phyloP scores from a whole-genome alignment of 2,888 invertebrate species.

The Cloeon dipterum region DNA sequence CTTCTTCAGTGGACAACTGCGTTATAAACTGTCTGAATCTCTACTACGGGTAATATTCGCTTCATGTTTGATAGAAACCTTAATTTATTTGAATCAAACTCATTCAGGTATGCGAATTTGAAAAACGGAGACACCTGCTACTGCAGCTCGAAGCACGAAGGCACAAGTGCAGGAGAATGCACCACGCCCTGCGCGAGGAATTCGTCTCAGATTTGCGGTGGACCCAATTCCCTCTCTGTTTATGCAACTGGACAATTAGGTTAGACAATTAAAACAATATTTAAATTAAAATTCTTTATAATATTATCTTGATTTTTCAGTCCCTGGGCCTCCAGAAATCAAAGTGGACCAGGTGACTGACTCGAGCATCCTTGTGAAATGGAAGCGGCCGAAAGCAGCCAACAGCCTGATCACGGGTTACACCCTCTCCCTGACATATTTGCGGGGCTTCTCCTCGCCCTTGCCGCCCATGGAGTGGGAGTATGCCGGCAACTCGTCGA shows the following conservation, averaged over 20 bases:
- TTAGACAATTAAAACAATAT: slow-evolving; percentile 8
- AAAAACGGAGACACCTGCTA: slow-evolving; percentile 15
- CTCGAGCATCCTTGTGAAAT: slow-evolving; percentile 26
- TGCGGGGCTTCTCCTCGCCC: slow-evolving; percentile 9
- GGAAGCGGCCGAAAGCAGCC: slow-evolving; percentile 22
- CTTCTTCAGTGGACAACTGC: too few species aligned
- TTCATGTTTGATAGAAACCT: too few species aligned
- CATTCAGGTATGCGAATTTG: slow-evolving; percentile 7
- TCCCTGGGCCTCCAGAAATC: slow-evolving; percentile 47
- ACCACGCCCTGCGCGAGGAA: slow-evolving; percentile 34
- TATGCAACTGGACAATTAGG: slow-evolving; percentile 35
- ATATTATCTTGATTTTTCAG: slow-evolving; percentile 17
- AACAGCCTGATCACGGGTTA: slow-evolving; percentile 24
- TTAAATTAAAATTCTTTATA: not conserved
- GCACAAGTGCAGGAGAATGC: slow-evolving; percentile 19
- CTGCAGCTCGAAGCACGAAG: slow-evolving; percentile 21
- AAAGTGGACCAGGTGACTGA: slow-evolving; percentile 32
- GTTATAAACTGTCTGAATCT: too few species aligned
- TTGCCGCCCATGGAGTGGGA: slow-evolving; percentile 10
- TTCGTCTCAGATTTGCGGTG: slow-evolving; percentile 39
- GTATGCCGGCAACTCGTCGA: slow-evolving; percentile 15
- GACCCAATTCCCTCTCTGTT: slow-evolving; percentile 36
- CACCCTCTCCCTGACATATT: slow-evolving; percentile 17
- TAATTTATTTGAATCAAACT: too few species aligned
- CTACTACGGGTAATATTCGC: too few species aligned